Base-by-base conservation (phyloP, 2,888 invertebrate species). In the Sarcophaga carnaria region DNA sequence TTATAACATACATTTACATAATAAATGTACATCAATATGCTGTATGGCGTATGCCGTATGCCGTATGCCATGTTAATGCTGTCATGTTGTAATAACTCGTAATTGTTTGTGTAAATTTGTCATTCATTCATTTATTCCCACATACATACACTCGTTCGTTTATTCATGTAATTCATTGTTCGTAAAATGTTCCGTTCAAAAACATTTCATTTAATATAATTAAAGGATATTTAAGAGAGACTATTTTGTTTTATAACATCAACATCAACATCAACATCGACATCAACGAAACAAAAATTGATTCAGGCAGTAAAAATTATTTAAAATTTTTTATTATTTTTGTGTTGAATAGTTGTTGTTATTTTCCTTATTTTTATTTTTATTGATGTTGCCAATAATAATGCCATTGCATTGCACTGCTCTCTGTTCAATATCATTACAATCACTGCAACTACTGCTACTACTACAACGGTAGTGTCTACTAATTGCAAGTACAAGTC, bases 171-270 rank as follows among this genome's bases (percentile, higher is more conserved):
- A 5, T 37, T 69, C 59, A 66, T 59, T 80, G 62, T 71, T 70
- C 10, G 27, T 17, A 25, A 54, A 54, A 54, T 54, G 45, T 49
- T 5, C 14, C 54, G 25, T 25, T 17, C 20, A 37, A 60, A 62
- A 72, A 70, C 81, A 76, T 82, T 54, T 14, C 54, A 54, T 54
- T 54, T 76, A 76, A 71, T 70, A 37, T 85, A 82, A 82, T 80
- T 82, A 86, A 76, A 80, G 75, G 82, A 75, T 71, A 76, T 86
- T 76, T 71, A 79, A 75, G 66, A 71, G 54, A 37, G 37, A 37
- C 37, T 37, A 37, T 37, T 37, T 74, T 72, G 37, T 69, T 17
- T 54, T 10, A n/a, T 10, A n/a, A n/a, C n/a, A 67, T 67, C 10
- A 5, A n/a, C 10, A 10, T 27, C 12, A 12, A 54, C 17, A 54